These are phyloP conservation scores for Scolopax bukidnonensis DNA, from an alignment of 2,797 vertebrate genomes.

Conservation along the genomic window DNA sequence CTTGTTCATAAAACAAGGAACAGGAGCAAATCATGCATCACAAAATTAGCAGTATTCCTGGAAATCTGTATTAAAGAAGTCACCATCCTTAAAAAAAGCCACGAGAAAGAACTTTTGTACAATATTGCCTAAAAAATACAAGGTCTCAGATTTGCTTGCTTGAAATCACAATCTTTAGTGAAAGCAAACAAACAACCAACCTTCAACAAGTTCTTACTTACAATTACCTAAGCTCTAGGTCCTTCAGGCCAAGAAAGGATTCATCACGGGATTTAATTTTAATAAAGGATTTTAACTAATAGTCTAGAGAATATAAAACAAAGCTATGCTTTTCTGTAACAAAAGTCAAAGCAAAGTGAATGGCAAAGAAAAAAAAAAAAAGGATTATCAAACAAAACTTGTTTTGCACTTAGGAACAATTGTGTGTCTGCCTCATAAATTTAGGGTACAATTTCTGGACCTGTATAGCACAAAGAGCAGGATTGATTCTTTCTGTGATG, in stretches of 20 bases:
- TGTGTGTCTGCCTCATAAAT: background rate
- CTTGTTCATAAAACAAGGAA: background rate
- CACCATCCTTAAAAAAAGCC: background rate
- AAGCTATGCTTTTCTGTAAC: background rate
- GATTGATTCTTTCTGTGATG: background rate
- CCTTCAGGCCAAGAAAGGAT: background rate
- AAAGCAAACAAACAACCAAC: background rate
- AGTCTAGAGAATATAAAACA: background rate
- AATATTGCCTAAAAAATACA: background rate
- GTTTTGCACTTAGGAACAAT: background rate
- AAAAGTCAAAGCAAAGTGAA: background rate
- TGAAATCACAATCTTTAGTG: background rate
- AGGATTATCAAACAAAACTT: background rate
- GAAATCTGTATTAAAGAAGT: background rate
- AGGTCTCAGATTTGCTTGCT: background rate
- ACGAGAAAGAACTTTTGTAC: background rate
- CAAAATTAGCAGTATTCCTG: background rate
- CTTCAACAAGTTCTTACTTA: background rate
- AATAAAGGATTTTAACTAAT: background rate
- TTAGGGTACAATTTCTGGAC: background rate
- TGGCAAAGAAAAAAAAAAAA: background rate
- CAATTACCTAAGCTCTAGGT: background rate
- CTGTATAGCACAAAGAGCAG: background rate
- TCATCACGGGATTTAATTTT: background rate
- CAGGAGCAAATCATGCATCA: background rate